These are phyloP conservation scores for Discoglossus pictus DNA, from an alignment of 2,797 vertebrate genomes.

Conservation along the genomic window DNA sequence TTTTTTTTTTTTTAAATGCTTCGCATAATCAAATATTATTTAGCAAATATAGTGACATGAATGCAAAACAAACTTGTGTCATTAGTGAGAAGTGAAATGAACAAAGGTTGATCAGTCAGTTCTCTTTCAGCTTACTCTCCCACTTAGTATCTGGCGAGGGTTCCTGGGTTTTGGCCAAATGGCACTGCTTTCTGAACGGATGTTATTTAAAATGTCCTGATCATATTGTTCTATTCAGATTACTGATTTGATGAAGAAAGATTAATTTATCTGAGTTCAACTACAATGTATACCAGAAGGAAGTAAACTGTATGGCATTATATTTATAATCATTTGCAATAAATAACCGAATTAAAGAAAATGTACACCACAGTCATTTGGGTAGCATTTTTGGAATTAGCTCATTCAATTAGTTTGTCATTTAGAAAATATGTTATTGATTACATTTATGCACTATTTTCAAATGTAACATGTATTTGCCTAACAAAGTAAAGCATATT, in stretches of 20 bases:
- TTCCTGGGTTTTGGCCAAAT: slow-evolving; percentile 42
- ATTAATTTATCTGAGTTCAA: slow-evolving; percentile 39
- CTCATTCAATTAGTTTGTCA: slow-evolving; percentile 22
- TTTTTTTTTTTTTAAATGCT: background rate
- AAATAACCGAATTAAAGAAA: slow-evolving; percentile 23
- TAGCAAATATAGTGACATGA: slow-evolving; percentile 6
- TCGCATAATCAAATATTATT: slow-evolving; percentile 10
- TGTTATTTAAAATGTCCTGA: slow-evolving; percentile 48
- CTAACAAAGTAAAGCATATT: slow-evolving; percentile 1
- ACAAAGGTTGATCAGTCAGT: slow-evolving; percentile 44
- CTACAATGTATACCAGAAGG: slow-evolving; percentile 29
- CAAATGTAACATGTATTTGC: background rate
- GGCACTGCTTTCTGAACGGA: slow-evolving; percentile 34
- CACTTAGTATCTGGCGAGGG: slow-evolving; percentile 38
- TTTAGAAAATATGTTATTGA: background rate
- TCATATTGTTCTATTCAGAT: slow-evolving; percentile 47
- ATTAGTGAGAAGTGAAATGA: slow-evolving; percentile 45
- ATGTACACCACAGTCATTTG: slow-evolving; percentile 9
- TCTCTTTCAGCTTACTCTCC: slow-evolving; percentile 41
- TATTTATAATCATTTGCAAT: slow-evolving; percentile 19
- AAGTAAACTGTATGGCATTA: slow-evolving; percentile 29
- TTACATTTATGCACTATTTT: slow-evolving; percentile 17
- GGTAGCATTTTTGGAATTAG: background rate
- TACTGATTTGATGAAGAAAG: slow-evolving; percentile 46
- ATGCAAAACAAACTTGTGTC: slow-evolving; percentile 35